phyloP scores from a whole-genome alignment of 2,888 invertebrate species.

The Scaptomyza parva region DNA sequence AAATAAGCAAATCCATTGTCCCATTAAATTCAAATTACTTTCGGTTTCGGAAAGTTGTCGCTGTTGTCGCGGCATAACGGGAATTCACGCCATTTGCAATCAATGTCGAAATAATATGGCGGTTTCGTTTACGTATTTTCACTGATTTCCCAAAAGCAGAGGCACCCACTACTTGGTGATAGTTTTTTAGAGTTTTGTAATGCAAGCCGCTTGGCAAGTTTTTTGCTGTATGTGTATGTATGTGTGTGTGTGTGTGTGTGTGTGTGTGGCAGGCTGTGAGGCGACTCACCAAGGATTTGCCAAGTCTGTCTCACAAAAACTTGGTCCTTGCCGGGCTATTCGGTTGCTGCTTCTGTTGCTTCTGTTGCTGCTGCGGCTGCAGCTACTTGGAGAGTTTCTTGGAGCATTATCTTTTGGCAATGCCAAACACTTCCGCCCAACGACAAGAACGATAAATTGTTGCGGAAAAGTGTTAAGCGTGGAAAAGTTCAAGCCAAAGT shows the following conservation, averaged over 20 bases:
- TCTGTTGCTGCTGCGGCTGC: constrained; percentile 32
- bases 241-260: background rate
- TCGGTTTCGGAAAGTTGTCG: constrained; percentile 37
- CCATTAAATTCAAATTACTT: constrained; percentile 52
- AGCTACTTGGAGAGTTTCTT: constrained; percentile 27
- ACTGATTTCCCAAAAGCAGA: constrained; percentile 64
- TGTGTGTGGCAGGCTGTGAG: constrained; percentile 33
- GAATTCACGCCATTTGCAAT: constrained; percentile 70
- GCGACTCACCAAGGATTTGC: constrained; percentile 62
- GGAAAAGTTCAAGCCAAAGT: constrained; percentile 71
- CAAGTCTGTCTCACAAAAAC: constrained; percentile 54
- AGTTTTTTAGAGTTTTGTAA: constrained; percentile 52
- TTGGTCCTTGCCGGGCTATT: constrained; percentile 57
- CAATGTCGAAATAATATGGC: constrained; percentile 76
- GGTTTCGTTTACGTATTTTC: constrained; percentile 72
- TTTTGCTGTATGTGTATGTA: background rate
- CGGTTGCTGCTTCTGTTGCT: constrained; percentile 12
- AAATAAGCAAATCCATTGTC: constrained; percentile 45
- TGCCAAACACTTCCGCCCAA: constrained; percentile 73
- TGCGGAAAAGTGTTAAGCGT: constrained; percentile 77
- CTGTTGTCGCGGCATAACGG: constrained; percentile 38
- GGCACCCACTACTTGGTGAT: constrained; percentile 56
- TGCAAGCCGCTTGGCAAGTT: constrained; percentile 65
- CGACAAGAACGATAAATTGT: constrained; percentile 76
- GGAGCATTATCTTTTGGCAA: constrained; percentile 68